These are phyloP conservation scores for Sisyra nigra DNA, from an alignment of 2,888 invertebrate genomes.

Conservation along the genomic window DNA sequence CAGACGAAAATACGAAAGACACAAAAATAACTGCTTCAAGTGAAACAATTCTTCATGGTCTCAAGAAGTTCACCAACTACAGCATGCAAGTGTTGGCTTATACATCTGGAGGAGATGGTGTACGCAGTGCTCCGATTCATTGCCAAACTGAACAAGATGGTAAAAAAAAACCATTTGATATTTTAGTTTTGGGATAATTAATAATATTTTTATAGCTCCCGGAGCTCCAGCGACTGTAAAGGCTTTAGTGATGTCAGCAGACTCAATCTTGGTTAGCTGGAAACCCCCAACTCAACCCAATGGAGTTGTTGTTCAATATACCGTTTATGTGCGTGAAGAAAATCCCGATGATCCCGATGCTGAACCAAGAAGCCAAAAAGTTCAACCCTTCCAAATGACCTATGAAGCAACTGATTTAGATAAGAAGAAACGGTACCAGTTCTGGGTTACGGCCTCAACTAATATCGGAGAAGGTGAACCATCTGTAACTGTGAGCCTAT, in stretches of 20 bases:
- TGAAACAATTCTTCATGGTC: slow-evolving; percentile 82
- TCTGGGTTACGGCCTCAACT: slow-evolving; percentile 90
- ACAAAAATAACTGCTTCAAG: slow-evolving; percentile 85
- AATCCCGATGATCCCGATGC: slow-evolving; percentile 31
- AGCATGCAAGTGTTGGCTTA: slow-evolving; percentile 92
- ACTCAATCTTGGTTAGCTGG: slow-evolving; percentile 89
- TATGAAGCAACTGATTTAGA: slow-evolving; percentile 75
- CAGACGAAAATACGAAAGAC: slow-evolving; percentile 80
- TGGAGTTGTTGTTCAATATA: slow-evolving; percentile 85
- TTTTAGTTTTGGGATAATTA: background rate
- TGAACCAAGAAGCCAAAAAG: slow-evolving; percentile 58
- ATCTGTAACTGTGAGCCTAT: slow-evolving; percentile 71
- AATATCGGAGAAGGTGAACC: slow-evolving; percentile 87
- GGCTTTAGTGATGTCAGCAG: slow-evolving; percentile 80
- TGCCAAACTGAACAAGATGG: slow-evolving; percentile 94
- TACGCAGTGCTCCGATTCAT: slow-evolving; percentile 71
- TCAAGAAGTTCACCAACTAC: slow-evolving; percentile 92
- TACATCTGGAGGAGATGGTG: slow-evolving; percentile 90
- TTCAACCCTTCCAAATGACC: slow-evolving; percentile 69
- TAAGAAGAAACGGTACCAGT: slow-evolving; percentile 70
- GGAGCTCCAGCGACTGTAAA: slow-evolving; percentile 88
- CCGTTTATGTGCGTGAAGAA: slow-evolving; percentile 72
- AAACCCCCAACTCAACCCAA: slow-evolving; percentile 83
- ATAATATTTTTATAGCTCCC: slow-evolving; percentile 45
- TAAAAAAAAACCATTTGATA: slow-evolving; percentile 23